A percentile compares a stretch with the other conserved stretches of the same genome.
These are phyloP conservation scores for Australoheros facetus DNA, from an alignment of 2,797 vertebrate genomes.

Conservation along the genomic window DNA sequence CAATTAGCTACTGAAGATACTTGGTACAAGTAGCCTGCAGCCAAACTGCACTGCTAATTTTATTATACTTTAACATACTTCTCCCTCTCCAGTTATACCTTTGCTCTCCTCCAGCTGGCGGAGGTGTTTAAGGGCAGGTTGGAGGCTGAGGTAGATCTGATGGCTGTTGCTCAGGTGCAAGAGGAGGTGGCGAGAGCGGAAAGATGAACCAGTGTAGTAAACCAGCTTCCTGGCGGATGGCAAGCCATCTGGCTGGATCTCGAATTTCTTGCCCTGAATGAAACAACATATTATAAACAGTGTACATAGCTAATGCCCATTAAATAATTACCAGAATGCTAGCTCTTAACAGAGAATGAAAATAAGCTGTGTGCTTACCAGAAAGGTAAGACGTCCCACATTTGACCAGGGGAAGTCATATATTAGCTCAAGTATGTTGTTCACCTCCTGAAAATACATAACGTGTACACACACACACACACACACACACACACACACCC, in stretches of 20 bases:
- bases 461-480: neutral
- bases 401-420: slow-evolving; percentile 91
- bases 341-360: neutral
- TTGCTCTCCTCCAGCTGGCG: slow-evolving; percentile 86
- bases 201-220: slow-evolving; percentile 89
- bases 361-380: slow-evolving; percentile 78
- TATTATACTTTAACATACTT: neutral
- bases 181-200: slow-evolving; percentile 88
- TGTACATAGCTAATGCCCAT: slow-evolving; percentile 12
- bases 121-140: slow-evolving; percentile 85
- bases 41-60: slow-evolving; percentile 2
- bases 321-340: slow-evolving; percentile 45
- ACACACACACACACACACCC: neutral
- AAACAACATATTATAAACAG: slow-evolving; percentile 15
- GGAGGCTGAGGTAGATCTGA: slow-evolving; percentile 87
- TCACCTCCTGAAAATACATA: slow-evolving; percentile 83
- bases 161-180: slow-evolving; percentile 90
- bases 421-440: slow-evolving; percentile 84
- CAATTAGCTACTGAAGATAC: neutral
- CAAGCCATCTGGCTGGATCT: slow-evolving; percentile 91
- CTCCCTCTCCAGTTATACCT: slow-evolving; percentile 71
- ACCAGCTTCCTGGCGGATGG: slow-evolving; percentile 89
- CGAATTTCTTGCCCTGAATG: slow-evolving; percentile 90
- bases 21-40: neutral
- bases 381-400: slow-evolving; percentile 88